A percentile compares a stretch with the other conserved stretches of the same genome.
These are phyloP conservation scores for Riptortus pedestris DNA, from an alignment of 1,140 invertebrate species.

Conservation along the genomic window DNA sequence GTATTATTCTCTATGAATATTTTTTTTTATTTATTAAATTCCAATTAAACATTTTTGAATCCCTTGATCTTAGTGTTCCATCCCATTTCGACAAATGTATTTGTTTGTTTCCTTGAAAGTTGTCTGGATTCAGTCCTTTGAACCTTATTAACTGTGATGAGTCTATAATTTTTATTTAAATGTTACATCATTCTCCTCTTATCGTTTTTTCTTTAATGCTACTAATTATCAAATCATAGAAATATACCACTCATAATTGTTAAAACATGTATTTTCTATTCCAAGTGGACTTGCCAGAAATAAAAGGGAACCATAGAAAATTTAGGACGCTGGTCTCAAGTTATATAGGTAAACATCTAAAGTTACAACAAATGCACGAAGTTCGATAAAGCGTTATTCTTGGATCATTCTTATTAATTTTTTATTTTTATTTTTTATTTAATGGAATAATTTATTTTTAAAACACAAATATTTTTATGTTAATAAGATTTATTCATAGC, in stretches of 20 bases:
- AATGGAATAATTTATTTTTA: slow-evolving; percentile 10
- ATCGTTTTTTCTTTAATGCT: too few species aligned
- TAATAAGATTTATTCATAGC: slow-evolving; percentile 6
- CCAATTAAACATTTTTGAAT: too few species aligned
- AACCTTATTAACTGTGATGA: too few species aligned
- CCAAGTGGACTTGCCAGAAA: slow-evolving; percentile 88
- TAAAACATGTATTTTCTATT: slow-evolving; percentile 25
- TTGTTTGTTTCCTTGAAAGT: too few species aligned
- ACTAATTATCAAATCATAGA: background rate
- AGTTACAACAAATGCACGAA: slow-evolving; percentile 27
- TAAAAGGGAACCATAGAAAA: slow-evolving; percentile 94
- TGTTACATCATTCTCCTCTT: too few species aligned
- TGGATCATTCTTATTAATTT: slow-evolving; percentile 21
- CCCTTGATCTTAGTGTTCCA: too few species aligned
- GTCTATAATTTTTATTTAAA: too few species aligned
- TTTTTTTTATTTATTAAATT: too few species aligned
- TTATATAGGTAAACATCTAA: slow-evolving; percentile 71
- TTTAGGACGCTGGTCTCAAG: slow-evolving; percentile 94
- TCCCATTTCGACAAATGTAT: too few species aligned
- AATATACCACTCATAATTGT: background rate
- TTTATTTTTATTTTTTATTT: slow-evolving; percentile 10
- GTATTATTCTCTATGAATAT: too few species aligned
- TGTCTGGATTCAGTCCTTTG: too few species aligned
- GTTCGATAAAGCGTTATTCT: slow-evolving; percentile 25
- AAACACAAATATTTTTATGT: slow-evolving; percentile 10